Evolutionary conservation across 2,797 vertebrate genomes (phyloP), one percentile per base, ranked within the genome.

Genomic region (Neosalanx taihuensis): DNA sequence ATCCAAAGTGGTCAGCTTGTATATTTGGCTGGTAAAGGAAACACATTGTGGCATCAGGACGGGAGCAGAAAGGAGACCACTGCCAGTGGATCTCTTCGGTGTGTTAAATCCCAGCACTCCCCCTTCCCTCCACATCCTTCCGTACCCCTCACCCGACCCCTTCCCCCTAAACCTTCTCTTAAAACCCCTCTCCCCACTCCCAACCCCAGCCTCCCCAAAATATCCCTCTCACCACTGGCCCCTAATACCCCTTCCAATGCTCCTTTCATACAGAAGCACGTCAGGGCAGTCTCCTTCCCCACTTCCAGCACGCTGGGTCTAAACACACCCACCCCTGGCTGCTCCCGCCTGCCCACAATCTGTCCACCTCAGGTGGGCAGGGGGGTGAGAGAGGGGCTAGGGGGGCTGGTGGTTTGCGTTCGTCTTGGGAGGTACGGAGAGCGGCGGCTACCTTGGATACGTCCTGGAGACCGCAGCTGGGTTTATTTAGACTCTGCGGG

Each of bases 51-150:
- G 79, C 12, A 33, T 71, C 37, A 0, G 87, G 78, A 82, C 85
- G 0, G 49, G 70, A 85, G 83, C 91, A 92, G 89, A 91, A 90
- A 91, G 87, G 80, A 79, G 77, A 86, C 76, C 41, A 64, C 77
- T 88, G 84, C 37, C 30, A 18, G 51, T 60, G 20, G 63, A 5
- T 29, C 66, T 30, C 49, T 10, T 41, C 37, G 10, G 37, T 41
- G 37, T 41, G 37, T 41, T 49, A 3, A 9, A 13, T 57, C 87
- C 26, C 18, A 59, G n/a, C 18, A 5, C 23, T 58, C 18, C 18
- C 57, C 66, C 66, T 29, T 18, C 66, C 18, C 57, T 58, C 57
- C 57, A 7, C 57, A 20, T 7, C 57, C 57, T n/a, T 23, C 18
- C 57, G 1, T 26, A 17, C n/a, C 57, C 57, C n/a, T 7, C 30